A percentile compares a stretch with the other conserved stretches of the same genome.
These are phyloP conservation scores for Timema cristinae DNA, from an alignment of 2,888 invertebrate species.

Conservation along the genomic window DNA sequence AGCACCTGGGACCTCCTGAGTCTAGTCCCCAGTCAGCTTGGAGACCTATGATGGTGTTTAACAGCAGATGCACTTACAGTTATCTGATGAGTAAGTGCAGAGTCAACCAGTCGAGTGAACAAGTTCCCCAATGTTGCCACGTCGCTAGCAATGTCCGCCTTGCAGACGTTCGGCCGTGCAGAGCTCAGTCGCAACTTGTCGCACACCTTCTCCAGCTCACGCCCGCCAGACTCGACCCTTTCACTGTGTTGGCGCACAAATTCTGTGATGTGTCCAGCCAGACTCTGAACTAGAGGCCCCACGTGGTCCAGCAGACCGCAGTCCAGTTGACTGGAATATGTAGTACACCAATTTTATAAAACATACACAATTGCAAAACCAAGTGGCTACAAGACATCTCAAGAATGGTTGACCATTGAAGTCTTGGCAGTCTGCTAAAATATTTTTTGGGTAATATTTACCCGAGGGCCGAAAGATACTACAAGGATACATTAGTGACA, in stretches of 20 bases:
- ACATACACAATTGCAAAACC: not conserved
- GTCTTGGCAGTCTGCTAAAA: no score
- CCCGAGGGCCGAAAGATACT: no score
- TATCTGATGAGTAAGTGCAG: constrained; percentile 55
- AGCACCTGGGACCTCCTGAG: not conserved
- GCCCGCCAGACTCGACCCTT: constrained; percentile 47
- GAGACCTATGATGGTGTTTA: no score
- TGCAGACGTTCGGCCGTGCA: constrained; percentile 24
- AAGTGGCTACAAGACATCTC: not conserved
- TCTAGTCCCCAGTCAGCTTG: not conserved
- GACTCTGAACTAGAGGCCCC: constrained; percentile 51
- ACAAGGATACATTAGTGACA: no score
- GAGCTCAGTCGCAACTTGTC: constrained; percentile 32
- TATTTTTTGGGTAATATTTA: no score
- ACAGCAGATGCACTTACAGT: constrained; percentile 45
- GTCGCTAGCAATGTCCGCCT: constrained; percentile 42
- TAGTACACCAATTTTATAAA: constrained; percentile 29
- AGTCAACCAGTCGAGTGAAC: constrained; percentile 56
- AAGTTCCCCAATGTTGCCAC: constrained; percentile 53
- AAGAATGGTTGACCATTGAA: not conserved
- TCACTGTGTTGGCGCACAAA: constrained; percentile 54
- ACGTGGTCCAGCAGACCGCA: constrained; percentile 43
- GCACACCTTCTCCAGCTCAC: constrained; percentile 49
- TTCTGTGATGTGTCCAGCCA: constrained; percentile 55
- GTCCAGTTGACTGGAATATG: constrained; percentile 44